These are phyloP conservation scores for Dermolepida albohirtum DNA, from an alignment of 2,888 invertebrate species.

Conservation along the genomic window DNA sequence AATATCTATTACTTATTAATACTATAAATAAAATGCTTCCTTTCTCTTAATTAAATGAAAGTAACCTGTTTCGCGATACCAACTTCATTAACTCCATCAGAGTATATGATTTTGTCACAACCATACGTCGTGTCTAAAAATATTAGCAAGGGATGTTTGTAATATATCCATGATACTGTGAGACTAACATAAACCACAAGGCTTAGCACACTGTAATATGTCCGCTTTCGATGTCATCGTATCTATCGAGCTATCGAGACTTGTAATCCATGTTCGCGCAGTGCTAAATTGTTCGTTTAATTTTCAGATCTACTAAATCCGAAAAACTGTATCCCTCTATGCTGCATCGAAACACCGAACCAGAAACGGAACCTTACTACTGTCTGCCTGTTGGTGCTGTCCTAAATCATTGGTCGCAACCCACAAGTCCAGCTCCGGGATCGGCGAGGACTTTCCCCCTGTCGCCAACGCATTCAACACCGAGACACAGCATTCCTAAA, in stretches of 20 bases:
- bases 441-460: constrained; percentile 66
- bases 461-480: constrained; percentile 73
- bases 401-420: constrained; percentile 75
- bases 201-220: constrained; percentile 47
- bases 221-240: constrained; percentile 41
- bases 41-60: too few relatives aligned
- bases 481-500: constrained; percentile 71
- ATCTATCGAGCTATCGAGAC: constrained; percentile 16
- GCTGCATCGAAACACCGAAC: constrained; percentile 84
- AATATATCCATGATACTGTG: constrained; percentile 32
- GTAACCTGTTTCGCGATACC: too few relatives aligned
- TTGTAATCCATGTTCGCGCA: not conserved
- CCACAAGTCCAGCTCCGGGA: constrained; percentile 78
- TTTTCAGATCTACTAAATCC: constrained; percentile 89
- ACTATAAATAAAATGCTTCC: too few relatives aligned
- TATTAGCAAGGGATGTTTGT: not conserved
- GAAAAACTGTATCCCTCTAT: constrained; percentile 95
- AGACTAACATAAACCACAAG: constrained; percentile 34
- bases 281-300: constrained; percentile 28
- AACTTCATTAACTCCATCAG: too few relatives aligned
- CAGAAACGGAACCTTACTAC: constrained; percentile 88
- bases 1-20: too few relatives aligned
- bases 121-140: too few relatives aligned
- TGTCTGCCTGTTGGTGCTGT: constrained; percentile 79
- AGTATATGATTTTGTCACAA: too few relatives aligned